Percentiles rank a stretch among this genome's conserved stretches.
phyloP scores from a whole-genome alignment of 2,797 vertebrate genomes.

The Lagocephalus sceleratus region DNA sequence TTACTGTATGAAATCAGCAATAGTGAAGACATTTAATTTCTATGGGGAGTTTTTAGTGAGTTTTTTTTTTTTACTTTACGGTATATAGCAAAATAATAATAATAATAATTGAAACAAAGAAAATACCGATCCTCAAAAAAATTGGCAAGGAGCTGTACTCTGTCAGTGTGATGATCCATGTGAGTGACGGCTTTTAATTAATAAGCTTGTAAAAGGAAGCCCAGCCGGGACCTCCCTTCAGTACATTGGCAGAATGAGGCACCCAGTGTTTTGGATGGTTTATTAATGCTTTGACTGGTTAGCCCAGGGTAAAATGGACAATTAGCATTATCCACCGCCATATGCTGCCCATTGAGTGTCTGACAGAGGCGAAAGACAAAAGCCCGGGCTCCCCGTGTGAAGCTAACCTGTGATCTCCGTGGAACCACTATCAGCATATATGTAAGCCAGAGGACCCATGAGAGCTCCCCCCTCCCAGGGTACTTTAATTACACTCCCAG shows the following conservation, averaged over 20 bases:
- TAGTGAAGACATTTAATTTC: too few species aligned
- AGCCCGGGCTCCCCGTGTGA: slow-evolving; percentile 68
- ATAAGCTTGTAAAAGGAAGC: slow-evolving; percentile 73
- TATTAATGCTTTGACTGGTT: slow-evolving; percentile 81
- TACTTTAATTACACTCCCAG: slow-evolving; percentile 70
- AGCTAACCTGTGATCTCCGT: slow-evolving; percentile 78
- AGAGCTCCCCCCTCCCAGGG: slow-evolving; percentile 65
- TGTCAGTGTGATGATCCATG: slow-evolving; percentile 42
- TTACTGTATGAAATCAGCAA: too few species aligned
- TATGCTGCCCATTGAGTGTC: slow-evolving; percentile 80
- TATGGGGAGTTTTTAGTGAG: too few species aligned
- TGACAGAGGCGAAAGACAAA: slow-evolving; percentile 73
- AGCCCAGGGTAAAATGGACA: slow-evolving; percentile 78
- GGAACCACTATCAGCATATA: slow-evolving; percentile 73
- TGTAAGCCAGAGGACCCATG: slow-evolving; percentile 66
- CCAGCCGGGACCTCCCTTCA: slow-evolving; percentile 57
- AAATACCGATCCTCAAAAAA: slow-evolving; percentile 13
- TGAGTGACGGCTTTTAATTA: slow-evolving; percentile 79
- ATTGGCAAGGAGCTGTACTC: slow-evolving; percentile 15
- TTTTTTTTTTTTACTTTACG: too few species aligned
- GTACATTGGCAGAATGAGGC: slow-evolving; percentile 57
- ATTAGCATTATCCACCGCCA: slow-evolving; percentile 82
- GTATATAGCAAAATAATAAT: too few species aligned
- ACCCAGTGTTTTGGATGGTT: slow-evolving; percentile 75
- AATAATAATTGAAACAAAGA: too few species aligned